Conservation (phyloP, 2,888 invertebrate genomes). For the Ypsolopha sequella region DNA sequence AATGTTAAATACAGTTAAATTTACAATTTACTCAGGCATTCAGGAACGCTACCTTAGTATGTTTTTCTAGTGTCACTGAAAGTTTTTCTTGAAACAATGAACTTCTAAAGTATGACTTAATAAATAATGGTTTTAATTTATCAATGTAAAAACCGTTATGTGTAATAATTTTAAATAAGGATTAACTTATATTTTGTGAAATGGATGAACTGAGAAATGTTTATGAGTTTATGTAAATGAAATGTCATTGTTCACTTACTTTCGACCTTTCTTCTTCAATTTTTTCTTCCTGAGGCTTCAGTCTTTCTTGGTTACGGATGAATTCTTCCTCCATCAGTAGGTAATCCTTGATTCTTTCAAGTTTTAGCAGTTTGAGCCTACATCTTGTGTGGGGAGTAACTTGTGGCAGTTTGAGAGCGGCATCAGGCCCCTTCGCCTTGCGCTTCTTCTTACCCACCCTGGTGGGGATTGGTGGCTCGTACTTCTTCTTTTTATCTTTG, state of each 20-base stretch:
- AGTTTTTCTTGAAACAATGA: too few relatives aligned
- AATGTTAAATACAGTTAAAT: too few relatives aligned
- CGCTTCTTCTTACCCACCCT: slow-evolving; percentile 99
- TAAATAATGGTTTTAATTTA: too few relatives aligned
- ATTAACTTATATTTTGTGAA: too few relatives aligned
- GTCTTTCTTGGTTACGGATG: slow-evolving; percentile 96
- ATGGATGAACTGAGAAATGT: too few relatives aligned
- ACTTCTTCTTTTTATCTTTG: slow-evolving; percentile 98
- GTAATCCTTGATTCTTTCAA: slow-evolving; percentile 99
- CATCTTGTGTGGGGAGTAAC: slow-evolving; percentile 99
- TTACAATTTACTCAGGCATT: too few relatives aligned
- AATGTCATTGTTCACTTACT: slow-evolving; percentile 24
- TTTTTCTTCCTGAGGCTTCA: slow-evolving; percentile 99
- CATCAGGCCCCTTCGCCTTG: slow-evolving; percentile 97
- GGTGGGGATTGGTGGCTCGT: slow-evolving; percentile 98
- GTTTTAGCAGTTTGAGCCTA: slow-evolving; percentile 92
- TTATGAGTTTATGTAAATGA: too few relatives aligned
- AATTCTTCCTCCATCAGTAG: slow-evolving; percentile 99
- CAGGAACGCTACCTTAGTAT: too few relatives aligned
- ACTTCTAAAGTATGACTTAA: too few relatives aligned
- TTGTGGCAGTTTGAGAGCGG: slow-evolving; percentile 96
- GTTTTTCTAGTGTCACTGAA: too few relatives aligned
- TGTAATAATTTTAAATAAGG: too few relatives aligned
- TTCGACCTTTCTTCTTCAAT: slow-evolving; percentile 98
- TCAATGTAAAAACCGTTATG: too few relatives aligned